Evolutionary conservation across 2,113 vertebrate genomes (phyloP), one percentile per base, ranked within the genome.

Genomic region (Centropus unirufus): DNA sequence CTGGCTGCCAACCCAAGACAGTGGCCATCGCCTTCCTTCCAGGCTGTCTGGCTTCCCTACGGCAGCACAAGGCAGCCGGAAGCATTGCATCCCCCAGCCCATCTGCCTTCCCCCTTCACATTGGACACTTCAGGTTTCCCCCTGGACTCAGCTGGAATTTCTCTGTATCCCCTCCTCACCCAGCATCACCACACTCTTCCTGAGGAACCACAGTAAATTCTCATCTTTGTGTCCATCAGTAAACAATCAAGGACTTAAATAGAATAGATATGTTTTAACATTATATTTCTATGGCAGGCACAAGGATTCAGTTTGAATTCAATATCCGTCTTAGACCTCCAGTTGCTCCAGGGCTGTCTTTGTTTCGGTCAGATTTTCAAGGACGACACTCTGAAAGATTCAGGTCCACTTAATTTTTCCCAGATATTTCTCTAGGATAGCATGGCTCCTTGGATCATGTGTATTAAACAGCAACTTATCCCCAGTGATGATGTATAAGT

Each of bases 31-130:
- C 20, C 23, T 63, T 52, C 14, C 13, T 24, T 80, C 9, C 1
- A 5, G 20, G 36, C 49, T 52, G n/a, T 5, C 36, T 0, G 0
- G 8, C 32, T 46, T 68, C n/a, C 23, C 49, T 18, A 8, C 18
- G 5, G 6, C 40, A 22, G 13, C 15, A 20, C 2, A 12, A 80
- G 36, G 51, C 2, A 1, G 7, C 23, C 16, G 4, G 14, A 6
- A 8, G 46, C 30, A 47, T 17, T 5, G 0, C 6, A 16, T 63
- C 74, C 49, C 14, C 39, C 2, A 2, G 16, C 11, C 32, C 51
- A 39, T 36, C 80, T 54, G 47, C 22, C 16, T 36, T 49, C 29
- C 36, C 40, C 49, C 76, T 66, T 52, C 40, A 36, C 14, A 4
- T 19, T 21, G 22, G n/a, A 29, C 30, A 36, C 32, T 36, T 8